Evolutionary conservation across 2,888 invertebrate genomes (phyloP).

Genomic region (Syrphus vitripennis): DNA sequence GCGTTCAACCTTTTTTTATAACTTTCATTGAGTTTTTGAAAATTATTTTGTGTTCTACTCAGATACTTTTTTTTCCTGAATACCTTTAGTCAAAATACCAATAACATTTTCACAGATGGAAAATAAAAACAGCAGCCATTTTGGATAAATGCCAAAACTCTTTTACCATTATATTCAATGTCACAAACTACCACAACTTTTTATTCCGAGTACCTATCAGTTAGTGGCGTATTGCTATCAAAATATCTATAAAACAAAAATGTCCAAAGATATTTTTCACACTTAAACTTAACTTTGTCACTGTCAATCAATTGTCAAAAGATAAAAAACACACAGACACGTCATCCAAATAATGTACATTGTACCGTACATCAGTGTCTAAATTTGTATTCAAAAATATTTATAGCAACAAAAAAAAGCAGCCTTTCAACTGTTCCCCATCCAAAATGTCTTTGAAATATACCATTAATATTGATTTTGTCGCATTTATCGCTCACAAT

Average conservation of each 20-base stretch:
- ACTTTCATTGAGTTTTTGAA: too few species aligned
- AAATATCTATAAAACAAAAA: background rate
- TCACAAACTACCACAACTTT: background rate
- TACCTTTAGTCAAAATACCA: background rate
- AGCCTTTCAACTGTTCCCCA: constrained; percentile 16
- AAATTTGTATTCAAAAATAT: background rate
- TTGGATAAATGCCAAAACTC: background rate
- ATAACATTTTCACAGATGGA: background rate
- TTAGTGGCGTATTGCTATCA: background rate
- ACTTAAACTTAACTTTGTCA: background rate
- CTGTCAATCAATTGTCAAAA: constrained; percentile 21
- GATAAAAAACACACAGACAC: background rate
- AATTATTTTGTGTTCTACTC: too few species aligned
- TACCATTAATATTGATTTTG: constrained; percentile 52
- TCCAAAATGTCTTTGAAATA: constrained; percentile 52
- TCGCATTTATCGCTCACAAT: constrained; percentile 2
- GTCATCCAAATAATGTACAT: background rate
- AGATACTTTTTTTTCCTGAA: too few species aligned
- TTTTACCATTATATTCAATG: background rate
- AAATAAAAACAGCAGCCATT: background rate
- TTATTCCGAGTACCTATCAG: background rate
- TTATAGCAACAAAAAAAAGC: background rate
- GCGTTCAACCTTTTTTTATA: too few species aligned
- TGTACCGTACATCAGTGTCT: background rate
- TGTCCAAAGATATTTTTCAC: background rate